Base-by-base conservation (phyloP, 2,113 vertebrate species). In the Eulacestoma nigropectus region DNA sequence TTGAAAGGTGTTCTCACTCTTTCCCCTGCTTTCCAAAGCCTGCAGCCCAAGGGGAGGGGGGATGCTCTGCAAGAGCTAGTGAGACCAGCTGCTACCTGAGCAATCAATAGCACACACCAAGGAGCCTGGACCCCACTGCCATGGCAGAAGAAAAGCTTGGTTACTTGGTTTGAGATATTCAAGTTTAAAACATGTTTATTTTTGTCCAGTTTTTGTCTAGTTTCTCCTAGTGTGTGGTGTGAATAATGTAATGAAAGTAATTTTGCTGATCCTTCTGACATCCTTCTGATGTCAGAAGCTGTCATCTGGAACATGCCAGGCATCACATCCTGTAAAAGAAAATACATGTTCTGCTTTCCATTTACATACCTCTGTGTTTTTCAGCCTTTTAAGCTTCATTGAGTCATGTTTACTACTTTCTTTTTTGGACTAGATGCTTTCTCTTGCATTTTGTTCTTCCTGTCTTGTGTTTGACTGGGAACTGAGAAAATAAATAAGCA, bases 251-350 rank as follows among this genome's bases (percentile, higher is more conserved):
- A 37, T 53, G 57, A 50, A 87, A 77, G 26, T 37, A 3, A 46
- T 87, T 80, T 67, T 67, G 22, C 42, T 42, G 20, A 84, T 90
- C 8, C 29, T 74, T 75, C n/a, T n/a, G n/a, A n/a, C n/a, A n/a
- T n/a, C n/a, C n/a, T n/a, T n/a, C n/a, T n/a, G n/a, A n/a, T 86
- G 64, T 85, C n/a, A 84, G 84, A 91, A 84, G 22, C 29, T 52
- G 53, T 63, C 23, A 50, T 63, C 44, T 83, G 35, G 55, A 93
- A 67, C 21, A 18, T 39, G 21, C 55, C 27, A 47, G 41, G 21
- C 50, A 74, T 95, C 59, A 73, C 35, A 39, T 44, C 32, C 37
- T 62, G 22, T 73, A 16, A 49, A 59, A 72, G 46, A 65, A 86
- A 83, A 53, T 56, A 32, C 4, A 62, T 7, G 1, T 59, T 89